Base-by-base conservation (phyloP, 2,797 vertebrate genomes). In the Liasis olivaceus region DNA sequence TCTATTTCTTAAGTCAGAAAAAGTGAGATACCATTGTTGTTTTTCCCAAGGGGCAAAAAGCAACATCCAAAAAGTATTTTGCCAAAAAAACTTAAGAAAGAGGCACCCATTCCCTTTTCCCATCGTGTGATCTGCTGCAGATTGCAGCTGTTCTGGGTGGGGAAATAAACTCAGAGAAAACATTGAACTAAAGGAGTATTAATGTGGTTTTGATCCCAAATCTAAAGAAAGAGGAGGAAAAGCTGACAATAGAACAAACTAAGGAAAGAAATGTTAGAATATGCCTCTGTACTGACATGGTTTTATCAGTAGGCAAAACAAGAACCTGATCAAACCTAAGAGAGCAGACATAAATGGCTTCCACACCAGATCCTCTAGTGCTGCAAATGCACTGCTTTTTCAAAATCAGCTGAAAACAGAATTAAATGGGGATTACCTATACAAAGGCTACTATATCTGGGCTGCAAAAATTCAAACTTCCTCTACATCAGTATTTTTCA, bases 181-280 rank as follows among this genome's bases (percentile, higher is more conserved):
- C 63, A 91, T 91, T 56, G 28, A 86, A 2, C 22, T 56, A 63
- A 85, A 62, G n/a, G 42, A 36, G 28, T 13, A 66, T 66, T 58
- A 17, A 86, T 28, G 89, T 42, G 7, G 31, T 60, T 77, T 90
- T 90, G 89, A 90, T 72, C 69, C 89, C 84, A 86, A 91, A n/a
- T 56, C 62, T 86, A 66, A 85, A 72, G 51, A 58, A 86, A 91
- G n/a, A 58, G 62, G 22, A 36, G 62, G 22, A 36, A 58, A 26
- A 85, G 20, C 51, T 66, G 84, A 66, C 62, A 91, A 66, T 85
- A 66, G 14, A 86, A 24, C 28, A 36, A 85, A 90, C 56, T 15
- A 87, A 87, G 31, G 62, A 24, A 89, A 69, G 66, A 72, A 72
- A 72, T 56, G 22, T 24, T 86, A 85, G 54, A 91, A 86, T 56